A percentile compares a stretch with the other conserved stretches of the same genome.
These are phyloP conservation scores for Tetrapedia diversipes DNA, from an alignment of 2,888 invertebrate genomes.

Conservation along the genomic window DNA sequence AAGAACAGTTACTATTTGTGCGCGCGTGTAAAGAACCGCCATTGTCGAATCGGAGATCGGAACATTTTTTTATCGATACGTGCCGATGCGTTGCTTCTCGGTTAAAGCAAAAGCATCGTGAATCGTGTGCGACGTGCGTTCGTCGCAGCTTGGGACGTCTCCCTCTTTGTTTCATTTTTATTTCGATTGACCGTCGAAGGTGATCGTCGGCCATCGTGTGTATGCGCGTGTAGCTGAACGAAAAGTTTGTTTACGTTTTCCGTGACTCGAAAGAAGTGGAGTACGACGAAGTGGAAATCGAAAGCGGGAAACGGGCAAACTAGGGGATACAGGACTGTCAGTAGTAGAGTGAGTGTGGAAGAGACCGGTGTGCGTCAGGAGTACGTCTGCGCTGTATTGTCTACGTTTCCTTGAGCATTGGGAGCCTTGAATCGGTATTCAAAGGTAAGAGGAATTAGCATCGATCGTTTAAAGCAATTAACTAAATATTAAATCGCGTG, in stretches of 20 bases:
- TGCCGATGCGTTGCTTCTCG: neutral
- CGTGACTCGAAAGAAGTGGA: constrained; percentile 20
- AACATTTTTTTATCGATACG: neutral
- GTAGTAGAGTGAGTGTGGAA: constrained; percentile 39
- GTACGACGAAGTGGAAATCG: neutral
- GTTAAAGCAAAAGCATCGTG: neutral
- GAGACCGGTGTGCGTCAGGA: constrained; percentile 28
- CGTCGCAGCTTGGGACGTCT: neutral
- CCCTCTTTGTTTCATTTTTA: neutral
- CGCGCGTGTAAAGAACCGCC: neutral
- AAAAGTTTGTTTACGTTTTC: constrained; percentile 40
- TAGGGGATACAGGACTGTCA: constrained; percentile 16
- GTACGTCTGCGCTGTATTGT: neutral
- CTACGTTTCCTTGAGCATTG: neutral
- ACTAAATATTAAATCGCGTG: neutral
- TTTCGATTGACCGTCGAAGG: neutral
- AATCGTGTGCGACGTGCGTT: constrained; percentile 9
- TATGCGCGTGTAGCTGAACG: neutral
- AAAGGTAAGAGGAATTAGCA: constrained; percentile 36
- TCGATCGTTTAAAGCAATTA: neutral
- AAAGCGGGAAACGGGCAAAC: constrained; percentile 1
- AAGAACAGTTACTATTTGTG: constrained; percentile 9
- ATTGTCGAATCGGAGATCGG: neutral
- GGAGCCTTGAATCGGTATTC: neutral
- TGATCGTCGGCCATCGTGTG: constrained; percentile 15